phyloP scores from a whole-genome alignment of 1,140 invertebrate genomes.

The Diorhabda carinulata region DNA sequence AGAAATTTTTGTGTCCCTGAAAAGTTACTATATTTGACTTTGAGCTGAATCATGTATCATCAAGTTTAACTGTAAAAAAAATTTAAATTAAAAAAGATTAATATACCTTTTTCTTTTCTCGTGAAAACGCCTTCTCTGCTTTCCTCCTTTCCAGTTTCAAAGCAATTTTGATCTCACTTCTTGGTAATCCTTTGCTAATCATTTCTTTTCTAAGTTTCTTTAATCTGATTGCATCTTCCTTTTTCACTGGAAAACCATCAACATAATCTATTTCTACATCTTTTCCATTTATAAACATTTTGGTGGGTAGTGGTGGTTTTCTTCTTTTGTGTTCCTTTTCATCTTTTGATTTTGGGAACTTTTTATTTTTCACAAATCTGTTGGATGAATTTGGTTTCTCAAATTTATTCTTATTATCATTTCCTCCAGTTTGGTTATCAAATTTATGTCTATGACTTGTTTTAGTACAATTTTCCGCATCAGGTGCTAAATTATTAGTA shows the following conservation, averaged over 20 bases:
- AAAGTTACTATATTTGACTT: too few species aligned
- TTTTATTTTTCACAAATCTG: conserved; percentile 21
- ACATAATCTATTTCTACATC: conserved; percentile 59
- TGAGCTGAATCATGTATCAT: neutral
- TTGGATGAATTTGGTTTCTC: neutral
- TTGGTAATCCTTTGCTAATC: conserved; percentile 65
- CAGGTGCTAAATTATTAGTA: neutral
- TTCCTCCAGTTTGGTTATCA: conserved; percentile 1
- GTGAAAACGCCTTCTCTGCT: conserved; percentile 66
- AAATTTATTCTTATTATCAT: neutral
- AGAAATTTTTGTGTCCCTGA: too few species aligned
- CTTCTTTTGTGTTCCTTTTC: conserved; percentile 38
- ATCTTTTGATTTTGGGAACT: conserved; percentile 29
- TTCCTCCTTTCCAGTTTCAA: conserved; percentile 67
- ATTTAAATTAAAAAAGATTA: neutral
- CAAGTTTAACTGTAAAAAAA: too few species aligned
- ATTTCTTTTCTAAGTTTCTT: conserved; percentile 59
- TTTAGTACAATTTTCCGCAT: neutral
- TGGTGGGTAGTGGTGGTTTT: conserved; percentile 48
- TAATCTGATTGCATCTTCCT: conserved; percentile 66
- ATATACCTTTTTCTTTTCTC: conserved; percentile 56
- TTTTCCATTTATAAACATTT: conserved; percentile 60
- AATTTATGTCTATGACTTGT: neutral
- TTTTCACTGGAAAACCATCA: conserved; percentile 67
- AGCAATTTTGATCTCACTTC: conserved; percentile 60